Evolutionary conservation across 2,888 invertebrate genomes (phyloP).

Genomic region (Coenonympha arcania): DNA sequence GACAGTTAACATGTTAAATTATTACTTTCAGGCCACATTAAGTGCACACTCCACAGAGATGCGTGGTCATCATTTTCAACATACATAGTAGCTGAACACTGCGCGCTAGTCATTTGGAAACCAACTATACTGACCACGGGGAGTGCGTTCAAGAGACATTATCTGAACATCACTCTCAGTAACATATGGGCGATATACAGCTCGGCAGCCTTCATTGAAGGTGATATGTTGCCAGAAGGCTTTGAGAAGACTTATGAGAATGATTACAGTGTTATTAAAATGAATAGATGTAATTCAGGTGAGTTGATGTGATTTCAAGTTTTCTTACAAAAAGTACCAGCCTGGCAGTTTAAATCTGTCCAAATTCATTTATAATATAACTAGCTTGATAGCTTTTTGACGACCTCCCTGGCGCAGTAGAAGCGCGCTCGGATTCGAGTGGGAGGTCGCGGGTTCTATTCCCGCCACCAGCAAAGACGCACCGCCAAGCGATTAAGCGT

Average conservation of each 20-base stretch:
- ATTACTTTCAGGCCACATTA: constrained; percentile 54
- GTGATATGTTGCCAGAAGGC: constrained; percentile 44
- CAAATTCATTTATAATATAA: too few species aligned
- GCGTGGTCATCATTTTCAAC: constrained; percentile 63
- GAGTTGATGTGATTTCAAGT: constrained; percentile 33
- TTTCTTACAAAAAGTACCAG: too few species aligned
- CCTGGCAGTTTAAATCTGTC: too few species aligned
- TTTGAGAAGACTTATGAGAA: constrained; percentile 45
- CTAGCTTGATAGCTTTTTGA: too few species aligned
- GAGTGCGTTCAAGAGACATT: constrained; percentile 61
- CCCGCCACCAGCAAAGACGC: too few species aligned
- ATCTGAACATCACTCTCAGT: constrained; percentile 61
- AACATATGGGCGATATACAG: constrained; percentile 63
- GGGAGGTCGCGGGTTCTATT: too few species aligned
- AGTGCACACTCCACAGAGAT: constrained; percentile 66
- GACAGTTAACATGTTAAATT: constrained; percentile 2
- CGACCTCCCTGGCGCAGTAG: too few species aligned
- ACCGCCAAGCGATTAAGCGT: too few species aligned
- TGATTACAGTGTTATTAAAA: constrained; percentile 54
- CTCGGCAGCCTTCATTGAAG: constrained; percentile 42
- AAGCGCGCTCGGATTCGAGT: too few species aligned
- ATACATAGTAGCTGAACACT: constrained; percentile 57
- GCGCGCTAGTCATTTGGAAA: constrained; percentile 55
- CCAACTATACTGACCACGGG: constrained; percentile 67
- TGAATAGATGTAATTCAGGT: constrained; percentile 43